Conservation (phyloP, 2,888 invertebrate species). For the Mythimna lalbum region DNA sequence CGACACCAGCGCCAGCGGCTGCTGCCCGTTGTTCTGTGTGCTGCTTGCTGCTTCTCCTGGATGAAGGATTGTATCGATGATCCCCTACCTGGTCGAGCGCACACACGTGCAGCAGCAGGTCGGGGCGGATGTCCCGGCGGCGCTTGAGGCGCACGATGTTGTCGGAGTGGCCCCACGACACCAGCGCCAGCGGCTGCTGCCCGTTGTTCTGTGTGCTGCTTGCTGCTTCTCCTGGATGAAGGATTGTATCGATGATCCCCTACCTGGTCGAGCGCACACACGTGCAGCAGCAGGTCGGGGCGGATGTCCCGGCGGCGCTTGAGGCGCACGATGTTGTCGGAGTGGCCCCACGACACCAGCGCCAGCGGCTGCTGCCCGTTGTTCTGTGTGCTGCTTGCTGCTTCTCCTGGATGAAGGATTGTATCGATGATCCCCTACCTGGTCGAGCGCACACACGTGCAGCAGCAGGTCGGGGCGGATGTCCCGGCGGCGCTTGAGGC, state of each 20-base stretch:
- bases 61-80: no score
- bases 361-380: slow-evolving; percentile 82
- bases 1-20: slow-evolving; percentile 91
- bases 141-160: slow-evolving; percentile 92
- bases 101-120: no score
- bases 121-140: no score
- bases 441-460: no score
- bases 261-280: slow-evolving; percentile 92
- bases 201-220: slow-evolving; percentile 27
- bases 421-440: no score
- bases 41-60: slow-evolving; percentile 57
- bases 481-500: no score
- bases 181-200: slow-evolving; percentile 88
- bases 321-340: slow-evolving; percentile 93
- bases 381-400: slow-evolving; percentile 30
- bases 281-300: slow-evolving; percentile 91
- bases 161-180: slow-evolving; percentile 95
- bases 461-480: no score
- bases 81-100: no score
- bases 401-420: slow-evolving; percentile 51
- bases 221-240: slow-evolving; percentile 55
- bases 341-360: slow-evolving; percentile 94
- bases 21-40: slow-evolving; percentile 38
- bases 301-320: slow-evolving; percentile 92
- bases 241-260: no score